These are phyloP conservation scores for Stigmatopora argus DNA, from an alignment of 2,113 vertebrate species.

Conservation along the genomic window DNA sequence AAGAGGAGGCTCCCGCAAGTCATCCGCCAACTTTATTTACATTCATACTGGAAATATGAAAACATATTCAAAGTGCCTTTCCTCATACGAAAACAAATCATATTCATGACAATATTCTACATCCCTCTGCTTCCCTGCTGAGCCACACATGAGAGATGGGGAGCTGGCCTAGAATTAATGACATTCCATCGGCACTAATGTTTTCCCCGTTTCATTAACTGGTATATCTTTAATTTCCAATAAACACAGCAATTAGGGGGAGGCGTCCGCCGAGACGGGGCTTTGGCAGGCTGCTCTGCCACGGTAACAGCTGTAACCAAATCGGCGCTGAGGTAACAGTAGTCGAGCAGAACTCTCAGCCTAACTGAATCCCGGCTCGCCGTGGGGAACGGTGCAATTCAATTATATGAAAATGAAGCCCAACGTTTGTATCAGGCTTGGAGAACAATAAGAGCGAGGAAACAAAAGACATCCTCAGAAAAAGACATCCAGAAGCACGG, in stretches of 20 bases:
- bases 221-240: conserved; percentile 80
- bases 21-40: conserved; percentile 59
- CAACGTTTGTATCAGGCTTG: conserved; percentile 56
- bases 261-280: conserved; percentile 69
- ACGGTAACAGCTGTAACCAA: conserved; percentile 71
- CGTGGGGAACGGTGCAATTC: conserved; percentile 65
- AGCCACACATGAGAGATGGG: conserved; percentile 63
- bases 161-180: conserved; percentile 72
- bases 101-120: conserved; percentile 72
- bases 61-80: conserved; percentile 71
- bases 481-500: neutral
- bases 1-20: conserved; percentile 25
- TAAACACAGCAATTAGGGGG: conserved; percentile 77
- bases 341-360: conserved; percentile 67
- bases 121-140: conserved; percentile 48
- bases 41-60: conserved; percentile 58
- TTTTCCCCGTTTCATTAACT: conserved; percentile 75
- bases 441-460: conserved; percentile 21
- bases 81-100: conserved; percentile 71
- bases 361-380: conserved; percentile 72
- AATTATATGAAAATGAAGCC: conserved; percentile 77
- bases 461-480: conserved; percentile 24
- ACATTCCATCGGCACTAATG: conserved; percentile 72
- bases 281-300: conserved; percentile 61
- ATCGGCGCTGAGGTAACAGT: conserved; percentile 67